Base-by-base conservation (phyloP, 1,140 invertebrate genomes). In the Bombus confusus region DNA sequence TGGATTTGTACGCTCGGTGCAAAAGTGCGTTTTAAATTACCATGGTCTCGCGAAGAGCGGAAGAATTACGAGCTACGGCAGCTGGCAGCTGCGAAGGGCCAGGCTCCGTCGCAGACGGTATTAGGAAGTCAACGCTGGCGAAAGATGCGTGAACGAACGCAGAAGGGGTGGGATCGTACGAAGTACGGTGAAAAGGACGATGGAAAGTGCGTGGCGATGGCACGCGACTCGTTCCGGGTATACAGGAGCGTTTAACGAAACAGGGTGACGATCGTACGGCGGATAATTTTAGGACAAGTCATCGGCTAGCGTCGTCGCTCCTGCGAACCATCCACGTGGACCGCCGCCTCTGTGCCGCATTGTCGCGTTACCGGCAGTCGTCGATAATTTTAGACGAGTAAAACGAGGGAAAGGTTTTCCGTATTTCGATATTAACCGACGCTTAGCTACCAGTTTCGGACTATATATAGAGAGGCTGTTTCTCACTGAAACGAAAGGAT, bases 341-440 rank as follows among this genome's bases (percentile, higher is more conserved):
- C 68, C 81, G 75, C 74, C 75, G 5, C 47, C 47, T 83, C 83
- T 83, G 81, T 86, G 85, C 71, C 47, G 79, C 77, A 82, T 75
- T 88, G 31, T 87, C 80, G 89, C 89, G 92, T 93, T 64, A 52
- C 18, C 2, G 6, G 18, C 18, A 52, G 18, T 22, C 41, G 52
- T 69, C 62, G 85, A 89, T 93, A 93, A 92, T 90, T 92, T 93
- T 92, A 93, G 91, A 86, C n/a, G n/a, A 25, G 64, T 22, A 85
- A 88, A 85, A 80, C 64, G 43, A 31, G 81, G 69, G 66, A 66
- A 77, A 52, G 71, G 28, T 83, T 82, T 89, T 66, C 82, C 80
- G n/a, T 86, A 59, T 84, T 59, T 62, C 75, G 66, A 71, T 43
- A 57, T 62, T 37, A 22, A 3, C 25, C 34, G 39, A 22, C n/a